phyloP scores from a whole-genome alignment of 64 coral and sea anemone genomes.

The Porites lutea region DNA sequence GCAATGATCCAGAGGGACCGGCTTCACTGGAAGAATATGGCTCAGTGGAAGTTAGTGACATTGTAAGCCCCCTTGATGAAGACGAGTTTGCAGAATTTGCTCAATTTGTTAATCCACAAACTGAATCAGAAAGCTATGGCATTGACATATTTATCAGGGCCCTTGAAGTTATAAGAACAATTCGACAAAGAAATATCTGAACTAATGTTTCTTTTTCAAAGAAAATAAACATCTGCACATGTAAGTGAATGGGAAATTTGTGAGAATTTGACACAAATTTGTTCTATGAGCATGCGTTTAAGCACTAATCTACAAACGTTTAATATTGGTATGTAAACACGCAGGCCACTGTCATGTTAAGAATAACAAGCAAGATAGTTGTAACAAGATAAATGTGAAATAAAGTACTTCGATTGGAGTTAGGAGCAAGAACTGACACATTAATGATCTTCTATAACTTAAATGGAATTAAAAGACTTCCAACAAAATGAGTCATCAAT shows the following conservation, averaged over 20 bases:
- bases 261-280: slow-evolving; percentile 45
- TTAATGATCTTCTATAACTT: slow-evolving; percentile 28
- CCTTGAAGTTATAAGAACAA: neutral
- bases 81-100: too few relatives aligned
- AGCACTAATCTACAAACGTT: slow-evolving; percentile 26
- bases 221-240: too few relatives aligned
- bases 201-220: too few relatives aligned
- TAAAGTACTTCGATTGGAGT: slow-evolving; percentile 5
- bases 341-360: neutral
- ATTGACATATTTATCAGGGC: slow-evolving; percentile 39
- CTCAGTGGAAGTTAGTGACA: slow-evolving; percentile 20
- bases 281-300: slow-evolving; percentile 22
- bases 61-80: neutral
- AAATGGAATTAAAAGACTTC: slow-evolving; percentile 30
- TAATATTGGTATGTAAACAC: slow-evolving; percentile 37
- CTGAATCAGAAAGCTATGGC: slow-evolving; percentile 28
- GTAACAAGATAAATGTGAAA: slow-evolving; percentile 13
- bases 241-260: slow-evolving; percentile 22
- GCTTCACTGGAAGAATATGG: slow-evolving; percentile 22
- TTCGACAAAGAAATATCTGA: too few relatives aligned
- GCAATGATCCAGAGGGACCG: slow-evolving; percentile 9
- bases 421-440: slow-evolving; percentile 35
- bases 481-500: slow-evolving; percentile 34
- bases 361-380: neutral
- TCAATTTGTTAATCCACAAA: slow-evolving; percentile 36